These are phyloP conservation scores for Scaptomyza polygonia DNA, from an alignment of 2,888 invertebrate genomes.

Conservation along the genomic window DNA sequence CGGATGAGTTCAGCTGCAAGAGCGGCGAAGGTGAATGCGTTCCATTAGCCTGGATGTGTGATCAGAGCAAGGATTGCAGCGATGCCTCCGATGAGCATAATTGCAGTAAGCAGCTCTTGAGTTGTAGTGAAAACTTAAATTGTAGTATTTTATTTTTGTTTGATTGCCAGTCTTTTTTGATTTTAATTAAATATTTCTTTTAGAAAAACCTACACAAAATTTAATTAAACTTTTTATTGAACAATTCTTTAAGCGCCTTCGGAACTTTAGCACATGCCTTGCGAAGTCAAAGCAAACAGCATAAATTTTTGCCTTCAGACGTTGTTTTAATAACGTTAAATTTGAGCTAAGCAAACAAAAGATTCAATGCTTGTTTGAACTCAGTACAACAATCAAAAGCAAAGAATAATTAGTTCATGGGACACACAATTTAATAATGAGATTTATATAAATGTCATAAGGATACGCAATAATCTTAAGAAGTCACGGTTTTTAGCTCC, in stretches of 20 bases:
- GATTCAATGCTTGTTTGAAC: not conserved
- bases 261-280: not conserved
- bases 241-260: not conserved
- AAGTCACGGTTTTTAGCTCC: not conserved
- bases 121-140: not conserved
- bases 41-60: constrained; percentile 97
- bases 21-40: constrained; percentile 93
- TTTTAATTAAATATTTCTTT: too few relatives aligned
- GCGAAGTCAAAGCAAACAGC: constrained; percentile 2
- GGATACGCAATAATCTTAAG: too few relatives aligned
- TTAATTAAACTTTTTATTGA: constrained; percentile 2
- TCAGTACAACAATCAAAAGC: not conserved
- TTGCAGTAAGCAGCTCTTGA: constrained; percentile 91
- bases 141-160: not conserved
- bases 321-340: not conserved
- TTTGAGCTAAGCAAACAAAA: constrained; percentile 8
- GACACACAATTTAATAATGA: too few relatives aligned
- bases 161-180: too few relatives aligned
- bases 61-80: constrained; percentile 94
- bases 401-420: too few relatives aligned
- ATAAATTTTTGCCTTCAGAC: constrained; percentile 5
- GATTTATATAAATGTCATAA: too few relatives aligned
- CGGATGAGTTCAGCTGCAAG: constrained; percentile 95
- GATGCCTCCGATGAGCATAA: constrained; percentile 96
- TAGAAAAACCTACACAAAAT: too few relatives aligned